Percentiles rank a stretch among this genome's conserved stretches.
Conservation (phyloP, 2,113 vertebrate genomes). For the Passer montanus region DNA sequence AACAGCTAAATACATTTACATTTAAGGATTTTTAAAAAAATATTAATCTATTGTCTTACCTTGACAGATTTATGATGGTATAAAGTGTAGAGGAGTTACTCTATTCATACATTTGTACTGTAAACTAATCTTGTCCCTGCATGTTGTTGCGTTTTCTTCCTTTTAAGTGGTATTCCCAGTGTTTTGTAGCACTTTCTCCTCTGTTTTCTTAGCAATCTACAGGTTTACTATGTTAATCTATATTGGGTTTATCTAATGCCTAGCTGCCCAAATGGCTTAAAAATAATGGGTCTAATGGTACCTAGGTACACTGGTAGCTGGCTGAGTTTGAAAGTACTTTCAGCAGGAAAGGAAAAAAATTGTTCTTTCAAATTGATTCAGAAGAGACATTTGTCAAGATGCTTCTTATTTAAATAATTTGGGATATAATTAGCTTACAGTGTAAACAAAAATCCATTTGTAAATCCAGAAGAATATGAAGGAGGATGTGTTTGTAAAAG, state of each 20-base stretch:
- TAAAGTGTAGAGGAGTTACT: constrained; percentile 50
- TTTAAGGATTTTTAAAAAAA: not conserved
- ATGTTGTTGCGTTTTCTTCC: constrained; percentile 50
- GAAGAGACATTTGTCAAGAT: not conserved
- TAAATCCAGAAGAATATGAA: not conserved
- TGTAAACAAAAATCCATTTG: constrained; percentile 4
- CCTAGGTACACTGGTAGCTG: not conserved
- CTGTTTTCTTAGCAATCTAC: constrained; percentile 39
- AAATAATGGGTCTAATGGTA: constrained; percentile 43
- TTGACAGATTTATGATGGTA: constrained; percentile 45
- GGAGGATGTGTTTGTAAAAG: not conserved
- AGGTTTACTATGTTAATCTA: constrained; percentile 41
- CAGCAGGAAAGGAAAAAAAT: not conserved
- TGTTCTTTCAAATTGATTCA: not conserved
- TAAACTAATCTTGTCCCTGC: constrained; percentile 53
- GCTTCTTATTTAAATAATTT: constrained; percentile 41
- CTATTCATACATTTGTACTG: constrained; percentile 50
- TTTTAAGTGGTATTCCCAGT: constrained; percentile 24
- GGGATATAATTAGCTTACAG: not conserved
- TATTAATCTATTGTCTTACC: constrained; percentile 44
- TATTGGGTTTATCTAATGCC: constrained; percentile 10
- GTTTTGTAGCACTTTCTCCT: constrained; percentile 30
- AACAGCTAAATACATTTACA: constrained; percentile 48
- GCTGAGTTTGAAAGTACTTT: not conserved
- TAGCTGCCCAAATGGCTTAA: constrained; percentile 26